These are phyloP conservation scores for Montipora foliosa DNA, from an alignment of 64 coral and sea anemone genomes.

Conservation along the genomic window DNA sequence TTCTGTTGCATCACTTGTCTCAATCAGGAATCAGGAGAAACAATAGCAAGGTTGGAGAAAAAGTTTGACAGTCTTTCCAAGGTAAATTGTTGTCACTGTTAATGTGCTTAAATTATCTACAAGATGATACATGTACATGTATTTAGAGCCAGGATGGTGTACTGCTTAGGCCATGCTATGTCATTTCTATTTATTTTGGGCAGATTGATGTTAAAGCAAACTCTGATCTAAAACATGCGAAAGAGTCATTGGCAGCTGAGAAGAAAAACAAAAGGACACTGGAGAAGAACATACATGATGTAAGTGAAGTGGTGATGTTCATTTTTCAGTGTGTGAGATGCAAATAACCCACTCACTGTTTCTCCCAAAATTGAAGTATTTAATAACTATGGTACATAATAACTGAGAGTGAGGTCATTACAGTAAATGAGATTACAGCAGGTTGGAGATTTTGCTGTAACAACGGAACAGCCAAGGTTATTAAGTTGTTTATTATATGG, in stretches of 20 bases:
- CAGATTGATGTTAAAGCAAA: constrained; percentile 98
- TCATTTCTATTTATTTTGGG: not conserved
- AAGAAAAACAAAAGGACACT: constrained; percentile 93
- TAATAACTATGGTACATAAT: too few species aligned
- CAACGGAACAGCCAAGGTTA: too few species aligned
- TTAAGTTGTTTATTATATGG: too few species aligned
- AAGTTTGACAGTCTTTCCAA: constrained; percentile 84
- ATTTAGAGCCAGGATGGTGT: too few species aligned
- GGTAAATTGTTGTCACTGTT: constrained; percentile 10
- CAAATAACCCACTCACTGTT: too few species aligned
- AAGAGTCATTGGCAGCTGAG: constrained; percentile 76
- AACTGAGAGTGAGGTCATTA: too few species aligned
- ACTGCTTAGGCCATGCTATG: not conserved
- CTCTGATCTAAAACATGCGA: constrained; percentile 96
- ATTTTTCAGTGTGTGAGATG: not conserved
- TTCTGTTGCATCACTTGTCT: too few species aligned
- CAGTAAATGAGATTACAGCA: too few species aligned
- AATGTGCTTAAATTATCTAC: too few species aligned
- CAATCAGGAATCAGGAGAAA: constrained; percentile 86
- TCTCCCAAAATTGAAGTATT: too few species aligned
- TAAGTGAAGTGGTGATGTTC: constrained; percentile 31
- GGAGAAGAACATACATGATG: constrained; percentile 79
- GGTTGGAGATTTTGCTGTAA: too few species aligned
- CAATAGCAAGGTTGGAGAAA: constrained; percentile 71
- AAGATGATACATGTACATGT: too few species aligned